These are phyloP conservation scores for Drosophila melanocephala DNA, from an alignment of 2,888 invertebrate species.

Conservation along the genomic window DNA sequence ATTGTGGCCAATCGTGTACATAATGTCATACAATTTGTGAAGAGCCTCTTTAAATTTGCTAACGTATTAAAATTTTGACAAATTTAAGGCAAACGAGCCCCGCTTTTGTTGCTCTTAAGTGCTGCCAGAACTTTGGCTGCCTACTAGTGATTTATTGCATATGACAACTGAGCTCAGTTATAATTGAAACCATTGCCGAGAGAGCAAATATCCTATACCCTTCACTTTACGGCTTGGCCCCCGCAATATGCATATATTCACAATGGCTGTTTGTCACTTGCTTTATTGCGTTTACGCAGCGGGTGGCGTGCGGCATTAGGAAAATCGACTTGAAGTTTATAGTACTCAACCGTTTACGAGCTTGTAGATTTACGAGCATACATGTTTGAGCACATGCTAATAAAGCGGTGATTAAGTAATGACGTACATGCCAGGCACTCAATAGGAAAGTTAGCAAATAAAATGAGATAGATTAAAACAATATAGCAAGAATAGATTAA, in stretches of 20 bases:
- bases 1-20: conserved; percentile 14
- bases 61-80: conserved; percentile 44
- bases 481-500: conserved; percentile 17
- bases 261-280: conserved; percentile 44
- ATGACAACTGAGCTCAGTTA: conserved; percentile 56
- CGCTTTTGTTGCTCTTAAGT: neutral
- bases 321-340: conserved; percentile 30
- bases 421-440: conserved; percentile 41
- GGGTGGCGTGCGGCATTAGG: conserved; percentile 14
- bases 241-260: neutral
- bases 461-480: conserved; percentile 60
- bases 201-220: conserved; percentile 3
- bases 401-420: neutral
- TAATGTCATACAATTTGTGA: conserved; percentile 23
- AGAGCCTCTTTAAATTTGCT: conserved; percentile 42
- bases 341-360: conserved; percentile 48
- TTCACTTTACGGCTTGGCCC: neutral
- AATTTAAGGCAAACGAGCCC: conserved; percentile 40
- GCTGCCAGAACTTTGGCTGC: conserved; percentile 10
- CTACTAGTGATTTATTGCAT: conserved; percentile 61
- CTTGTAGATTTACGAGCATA: conserved; percentile 48
- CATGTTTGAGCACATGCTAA: conserved; percentile 21
- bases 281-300: conserved; percentile 66
- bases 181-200: conserved; percentile 31
- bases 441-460: conserved; percentile 69